phyloP scores from a whole-genome alignment of 1,140 invertebrate genomes.

The Andrena cerasifolii region DNA sequence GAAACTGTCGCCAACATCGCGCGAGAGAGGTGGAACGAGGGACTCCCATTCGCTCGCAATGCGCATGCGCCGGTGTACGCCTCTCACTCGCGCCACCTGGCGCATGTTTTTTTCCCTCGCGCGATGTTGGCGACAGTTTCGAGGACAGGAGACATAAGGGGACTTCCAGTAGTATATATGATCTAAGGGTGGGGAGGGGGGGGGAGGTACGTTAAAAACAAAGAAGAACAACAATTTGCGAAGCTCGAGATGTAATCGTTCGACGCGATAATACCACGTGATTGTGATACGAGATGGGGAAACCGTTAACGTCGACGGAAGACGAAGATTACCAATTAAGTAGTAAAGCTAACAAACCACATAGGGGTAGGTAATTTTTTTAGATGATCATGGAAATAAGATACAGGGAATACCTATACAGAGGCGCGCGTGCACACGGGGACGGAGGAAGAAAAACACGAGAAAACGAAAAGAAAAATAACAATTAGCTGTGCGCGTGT shows the following conservation, averaged over 20 bases:
- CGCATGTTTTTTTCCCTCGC: too few species aligned
- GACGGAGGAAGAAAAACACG: background rate
- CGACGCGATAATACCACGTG: constrained; percentile 39
- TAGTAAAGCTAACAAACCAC: constrained; percentile 14
- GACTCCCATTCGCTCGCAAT: too few species aligned
- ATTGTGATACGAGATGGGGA: constrained; percentile 37
- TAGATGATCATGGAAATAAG: constrained; percentile 41
- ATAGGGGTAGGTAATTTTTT: constrained; percentile 47
- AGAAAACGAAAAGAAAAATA: constrained; percentile 1
- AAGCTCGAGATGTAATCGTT: constrained; percentile 30
- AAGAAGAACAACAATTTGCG: constrained; percentile 26
- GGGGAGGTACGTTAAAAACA: too few species aligned
- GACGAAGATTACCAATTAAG: constrained; percentile 37
- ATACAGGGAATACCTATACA: constrained; percentile 49
- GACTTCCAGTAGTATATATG: too few species aligned
- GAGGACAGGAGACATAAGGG: too few species aligned
- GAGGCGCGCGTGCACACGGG: background rate
- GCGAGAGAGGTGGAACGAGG: too few species aligned
- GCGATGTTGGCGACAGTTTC: too few species aligned
- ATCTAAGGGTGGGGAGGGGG: too few species aligned
- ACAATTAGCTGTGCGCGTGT: constrained; percentile 29
- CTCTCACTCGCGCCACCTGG: too few species aligned
- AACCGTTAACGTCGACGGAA: background rate
- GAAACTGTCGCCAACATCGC: too few species aligned
- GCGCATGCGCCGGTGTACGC: too few species aligned